Conservation (phyloP, 2,888 invertebrate genomes). For the Drosophila leonis region DNA sequence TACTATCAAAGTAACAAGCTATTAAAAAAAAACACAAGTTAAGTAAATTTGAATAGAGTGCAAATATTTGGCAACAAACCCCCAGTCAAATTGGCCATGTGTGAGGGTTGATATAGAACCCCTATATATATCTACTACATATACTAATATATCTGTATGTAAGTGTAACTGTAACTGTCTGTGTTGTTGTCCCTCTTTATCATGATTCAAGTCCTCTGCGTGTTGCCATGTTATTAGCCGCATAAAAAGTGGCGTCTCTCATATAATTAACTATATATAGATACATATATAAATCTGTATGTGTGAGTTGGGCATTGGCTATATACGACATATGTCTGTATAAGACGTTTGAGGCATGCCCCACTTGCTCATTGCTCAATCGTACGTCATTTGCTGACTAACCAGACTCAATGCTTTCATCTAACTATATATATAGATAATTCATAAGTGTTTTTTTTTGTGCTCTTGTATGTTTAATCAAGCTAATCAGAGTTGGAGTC, state of each 20-base stretch:
- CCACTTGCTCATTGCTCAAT: conserved; percentile 35
- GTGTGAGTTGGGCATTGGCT: conserved; percentile 59
- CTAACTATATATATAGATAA: not conserved
- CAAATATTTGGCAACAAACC: conserved; percentile 58
- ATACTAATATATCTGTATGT: conserved; percentile 3
- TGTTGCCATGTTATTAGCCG: conserved; percentile 58
- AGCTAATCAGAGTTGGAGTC: not conserved
- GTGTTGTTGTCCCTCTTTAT: conserved; percentile 41
- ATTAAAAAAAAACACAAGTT: conserved; percentile 18
- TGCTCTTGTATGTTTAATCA: conserved; percentile 6
- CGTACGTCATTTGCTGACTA: conserved; percentile 63
- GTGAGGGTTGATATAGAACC: conserved; percentile 22
- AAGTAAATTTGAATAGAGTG: conserved; percentile 37
- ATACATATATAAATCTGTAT: conserved; percentile 2
- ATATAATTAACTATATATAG: conserved; percentile 40
- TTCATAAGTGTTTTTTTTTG: not conserved
- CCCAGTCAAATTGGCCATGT: conserved; percentile 18
- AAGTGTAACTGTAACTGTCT: conserved; percentile 4
- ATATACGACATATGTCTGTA: conserved; percentile 47
- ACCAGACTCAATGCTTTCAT: conserved; percentile 30
- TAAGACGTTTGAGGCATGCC: conserved; percentile 30
- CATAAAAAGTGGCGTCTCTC: conserved; percentile 50
- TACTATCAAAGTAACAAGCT: conserved; percentile 15
- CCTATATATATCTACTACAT: conserved; percentile 13
- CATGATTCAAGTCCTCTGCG: conserved; percentile 35